phyloP scores from a whole-genome alignment of 2,888 invertebrate species.

The Pimpla rufipes region DNA sequence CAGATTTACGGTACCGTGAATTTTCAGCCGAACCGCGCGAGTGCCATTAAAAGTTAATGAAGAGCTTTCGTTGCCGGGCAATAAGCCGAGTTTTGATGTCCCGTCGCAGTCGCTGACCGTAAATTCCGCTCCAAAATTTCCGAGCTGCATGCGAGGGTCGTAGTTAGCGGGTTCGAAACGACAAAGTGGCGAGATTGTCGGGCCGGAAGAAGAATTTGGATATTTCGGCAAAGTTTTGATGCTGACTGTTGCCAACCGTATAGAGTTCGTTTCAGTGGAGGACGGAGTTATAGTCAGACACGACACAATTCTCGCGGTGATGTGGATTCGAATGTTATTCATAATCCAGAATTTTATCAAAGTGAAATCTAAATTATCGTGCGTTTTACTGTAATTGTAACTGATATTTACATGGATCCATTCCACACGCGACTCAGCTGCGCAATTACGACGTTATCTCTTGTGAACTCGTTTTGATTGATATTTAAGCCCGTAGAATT shows the following conservation, averaged over 20 bases:
- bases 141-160: too few relatives aligned
- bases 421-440: neutral
- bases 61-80: conserved; percentile 2
- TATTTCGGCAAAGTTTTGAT: neutral
- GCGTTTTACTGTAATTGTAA: too few relatives aligned
- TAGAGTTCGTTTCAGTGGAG: too few relatives aligned
- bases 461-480: neutral
- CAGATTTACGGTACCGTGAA: conserved; percentile 21
- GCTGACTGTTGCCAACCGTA: too few relatives aligned
- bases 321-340: too few relatives aligned
- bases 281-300: too few relatives aligned
- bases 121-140: conserved; percentile 11
- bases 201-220: neutral
- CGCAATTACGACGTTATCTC: neutral
- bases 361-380: too few relatives aligned
- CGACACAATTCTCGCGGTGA: too few relatives aligned
- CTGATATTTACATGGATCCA: too few relatives aligned
- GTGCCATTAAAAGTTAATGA: conserved; percentile 4
- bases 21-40: neutral
- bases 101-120: neutral
- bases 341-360: too few relatives aligned
- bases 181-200: neutral
- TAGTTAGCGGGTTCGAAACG: neutral
- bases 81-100: conserved; percentile 15
- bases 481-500: neutral